phyloP scores from a whole-genome alignment of 2,888 invertebrate genomes.

The Sipunculus nudus region DNA sequence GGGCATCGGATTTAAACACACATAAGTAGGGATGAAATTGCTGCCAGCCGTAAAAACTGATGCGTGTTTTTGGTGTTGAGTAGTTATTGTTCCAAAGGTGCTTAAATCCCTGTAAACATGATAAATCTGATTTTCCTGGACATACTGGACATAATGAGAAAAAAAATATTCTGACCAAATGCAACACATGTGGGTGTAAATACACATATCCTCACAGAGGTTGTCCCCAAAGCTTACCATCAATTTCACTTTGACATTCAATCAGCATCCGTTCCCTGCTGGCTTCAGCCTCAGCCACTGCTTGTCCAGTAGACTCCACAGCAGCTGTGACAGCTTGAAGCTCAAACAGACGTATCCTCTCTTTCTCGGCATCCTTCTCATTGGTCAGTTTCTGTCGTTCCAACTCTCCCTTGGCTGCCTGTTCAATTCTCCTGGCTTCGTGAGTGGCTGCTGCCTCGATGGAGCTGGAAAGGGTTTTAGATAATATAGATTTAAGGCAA shows the following conservation, averaged over 20 bases:
- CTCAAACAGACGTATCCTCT: slow-evolving; percentile 51
- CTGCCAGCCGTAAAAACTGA: no score
- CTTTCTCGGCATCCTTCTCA: slow-evolving; percentile 56
- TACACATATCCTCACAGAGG: no score
- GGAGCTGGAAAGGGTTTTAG: slow-evolving; percentile 49
- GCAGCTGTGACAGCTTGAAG: slow-evolving; percentile 52
- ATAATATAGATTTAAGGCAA: no score
- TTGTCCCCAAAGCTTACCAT: slow-evolving; percentile 46
- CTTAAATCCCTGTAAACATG: no score
- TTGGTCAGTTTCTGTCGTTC: slow-evolving; percentile 57
- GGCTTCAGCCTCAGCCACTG: slow-evolving; percentile 60
- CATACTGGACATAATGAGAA: no score
- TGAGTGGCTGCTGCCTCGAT: slow-evolving; percentile 57
- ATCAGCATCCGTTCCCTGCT: slow-evolving; percentile 53
- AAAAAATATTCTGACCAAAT: no score
- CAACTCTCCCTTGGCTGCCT: slow-evolving; percentile 54
- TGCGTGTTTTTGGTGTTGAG: no score
- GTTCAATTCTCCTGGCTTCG: slow-evolving; percentile 56
- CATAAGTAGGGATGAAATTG: no score
- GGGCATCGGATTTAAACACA: no score
- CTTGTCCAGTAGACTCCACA: slow-evolving; percentile 58
- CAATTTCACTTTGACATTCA: slow-evolving; percentile 58
- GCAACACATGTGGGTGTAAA: no score
- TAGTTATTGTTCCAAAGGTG: no score
- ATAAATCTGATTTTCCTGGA: no score